Conservation (phyloP, 2,888 invertebrate genomes). For the Allolobophora icterica region DNA sequence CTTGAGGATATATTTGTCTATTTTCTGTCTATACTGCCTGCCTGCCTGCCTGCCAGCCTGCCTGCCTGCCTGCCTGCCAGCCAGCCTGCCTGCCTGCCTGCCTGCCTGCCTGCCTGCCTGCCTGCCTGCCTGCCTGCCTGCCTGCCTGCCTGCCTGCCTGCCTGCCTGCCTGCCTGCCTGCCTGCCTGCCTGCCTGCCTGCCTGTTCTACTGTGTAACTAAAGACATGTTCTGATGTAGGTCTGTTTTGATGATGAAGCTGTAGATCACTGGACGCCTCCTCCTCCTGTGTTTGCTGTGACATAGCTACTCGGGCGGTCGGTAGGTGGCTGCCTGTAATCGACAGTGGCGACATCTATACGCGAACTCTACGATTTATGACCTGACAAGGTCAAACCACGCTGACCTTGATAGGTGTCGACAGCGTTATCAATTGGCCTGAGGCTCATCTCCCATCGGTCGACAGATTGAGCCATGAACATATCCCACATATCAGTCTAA, state of each 20-base stretch:
- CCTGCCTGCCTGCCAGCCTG: no score
- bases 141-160: no score
- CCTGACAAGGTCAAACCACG: background rate
- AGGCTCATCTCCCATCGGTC: background rate
- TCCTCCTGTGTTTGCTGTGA: background rate
- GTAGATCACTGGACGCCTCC: background rate
- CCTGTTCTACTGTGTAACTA: background rate
- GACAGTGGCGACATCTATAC: background rate
- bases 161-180: no score
- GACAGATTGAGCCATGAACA: background rate
- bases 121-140: background rate
- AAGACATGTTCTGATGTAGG: background rate
- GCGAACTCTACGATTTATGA: background rate
- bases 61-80: background rate
- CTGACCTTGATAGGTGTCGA: slow-evolving; percentile 1
- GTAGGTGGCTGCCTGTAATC: background rate
- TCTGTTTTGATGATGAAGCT: background rate
- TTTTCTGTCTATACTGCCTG: no score
- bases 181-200: no score
- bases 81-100: background rate
- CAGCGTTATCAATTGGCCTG: background rate
- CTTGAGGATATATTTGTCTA: no score
- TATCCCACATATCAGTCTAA: no score
- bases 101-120: background rate
- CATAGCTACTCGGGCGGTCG: background rate